Conservation (phyloP, 2,797 vertebrate species). For the Halcyon badia region DNA sequence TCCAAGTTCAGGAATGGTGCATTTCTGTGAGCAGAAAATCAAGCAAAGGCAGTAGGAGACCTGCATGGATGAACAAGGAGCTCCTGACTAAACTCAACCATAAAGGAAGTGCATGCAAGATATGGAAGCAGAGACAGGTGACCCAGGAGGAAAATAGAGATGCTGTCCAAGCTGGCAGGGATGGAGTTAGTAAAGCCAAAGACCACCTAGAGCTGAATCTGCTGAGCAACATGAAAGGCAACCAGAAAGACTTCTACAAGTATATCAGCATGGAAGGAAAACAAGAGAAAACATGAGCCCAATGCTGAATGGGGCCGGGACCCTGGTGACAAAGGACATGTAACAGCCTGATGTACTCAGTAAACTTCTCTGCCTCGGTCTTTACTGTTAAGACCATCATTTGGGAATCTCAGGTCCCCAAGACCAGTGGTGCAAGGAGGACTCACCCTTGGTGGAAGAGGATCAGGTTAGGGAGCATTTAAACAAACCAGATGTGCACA, state of each 20-base stretch:
- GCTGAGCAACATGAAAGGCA: background rate
- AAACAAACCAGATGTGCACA: accelerated
- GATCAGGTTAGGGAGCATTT: background rate
- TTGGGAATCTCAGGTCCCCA: background rate
- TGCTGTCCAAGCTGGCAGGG: background rate
- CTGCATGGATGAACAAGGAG: background rate
- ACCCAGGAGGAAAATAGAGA: background rate
- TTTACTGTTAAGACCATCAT: background rate
- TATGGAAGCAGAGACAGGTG: background rate
- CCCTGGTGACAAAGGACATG: background rate
- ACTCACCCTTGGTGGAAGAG: background rate
- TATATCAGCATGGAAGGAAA: background rate
- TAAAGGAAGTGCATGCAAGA: background rate
- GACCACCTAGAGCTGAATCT: background rate
- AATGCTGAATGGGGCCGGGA: background rate
- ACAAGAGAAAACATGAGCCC: background rate
- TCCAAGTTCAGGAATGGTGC: background rate
- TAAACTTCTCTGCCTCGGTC: background rate
- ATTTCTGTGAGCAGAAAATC: background rate
- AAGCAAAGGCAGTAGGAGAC: background rate
- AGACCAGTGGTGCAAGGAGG: background rate
- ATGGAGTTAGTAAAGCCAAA: background rate
- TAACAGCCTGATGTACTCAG: background rate
- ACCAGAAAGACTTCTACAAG: background rate
- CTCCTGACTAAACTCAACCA: background rate